Conservation (phyloP, 2,113 vertebrate species). For the Helogale parvula region DNA sequence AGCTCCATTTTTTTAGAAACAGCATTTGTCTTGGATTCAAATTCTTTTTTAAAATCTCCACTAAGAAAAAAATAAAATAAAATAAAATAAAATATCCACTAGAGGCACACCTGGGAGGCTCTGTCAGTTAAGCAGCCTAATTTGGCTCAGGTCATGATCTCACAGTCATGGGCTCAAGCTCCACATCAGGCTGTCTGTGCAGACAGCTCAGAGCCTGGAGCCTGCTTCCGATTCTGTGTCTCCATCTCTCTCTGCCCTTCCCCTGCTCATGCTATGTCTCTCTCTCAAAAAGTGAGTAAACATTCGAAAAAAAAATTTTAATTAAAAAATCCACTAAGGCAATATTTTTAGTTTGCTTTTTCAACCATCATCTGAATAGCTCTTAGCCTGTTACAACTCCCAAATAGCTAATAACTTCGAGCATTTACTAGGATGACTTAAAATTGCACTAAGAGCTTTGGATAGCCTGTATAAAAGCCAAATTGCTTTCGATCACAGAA, state of each 20-base stretch:
- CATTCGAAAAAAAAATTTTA: background rate
- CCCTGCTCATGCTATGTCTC: no score
- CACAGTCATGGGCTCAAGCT: no score
- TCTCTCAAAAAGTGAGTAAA: background rate
- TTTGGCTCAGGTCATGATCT: no score
- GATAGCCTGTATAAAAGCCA: constrained; percentile 51
- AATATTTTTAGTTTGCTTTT: background rate
- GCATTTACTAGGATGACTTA: constrained; percentile 57
- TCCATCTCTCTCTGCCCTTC: no score
- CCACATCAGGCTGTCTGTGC: no score
- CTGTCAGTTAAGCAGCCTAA: no score
- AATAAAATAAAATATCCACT: constrained; percentile 31
- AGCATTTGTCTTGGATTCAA: constrained; percentile 27
- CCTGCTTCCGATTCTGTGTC: no score
- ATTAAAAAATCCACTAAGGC: background rate
- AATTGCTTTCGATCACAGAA: constrained; percentile 21
- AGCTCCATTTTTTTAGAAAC: constrained; percentile 33
- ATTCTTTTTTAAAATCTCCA: background rate
- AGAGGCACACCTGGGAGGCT: no score
- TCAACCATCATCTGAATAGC: constrained; percentile 17
- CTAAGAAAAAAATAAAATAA: no score
- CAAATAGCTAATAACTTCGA: constrained; percentile 6
- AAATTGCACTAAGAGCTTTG: constrained; percentile 48
- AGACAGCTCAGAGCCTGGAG: no score
- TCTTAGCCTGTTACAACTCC: background rate